Percentiles rank a stretch among this genome's conserved stretches.
Evolutionary conservation across 2,888 invertebrate genomes (phyloP).

Genomic region (Laspeyria flexula): DNA sequence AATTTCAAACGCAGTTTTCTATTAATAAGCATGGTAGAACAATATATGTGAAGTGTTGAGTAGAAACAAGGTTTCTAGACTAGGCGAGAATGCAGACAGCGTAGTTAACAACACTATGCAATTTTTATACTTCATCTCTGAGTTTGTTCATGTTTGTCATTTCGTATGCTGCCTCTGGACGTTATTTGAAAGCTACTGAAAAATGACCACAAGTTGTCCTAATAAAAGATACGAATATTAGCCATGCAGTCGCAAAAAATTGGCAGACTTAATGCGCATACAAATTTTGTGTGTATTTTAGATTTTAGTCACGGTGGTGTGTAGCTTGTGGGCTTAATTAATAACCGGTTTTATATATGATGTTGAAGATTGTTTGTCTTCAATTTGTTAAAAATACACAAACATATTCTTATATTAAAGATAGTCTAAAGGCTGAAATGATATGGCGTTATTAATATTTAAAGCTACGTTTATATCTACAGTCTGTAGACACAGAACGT

Average conservation of each 20-base stretch:
- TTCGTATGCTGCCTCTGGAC: constrained; percentile 5
- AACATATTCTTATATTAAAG: too few species aligned
- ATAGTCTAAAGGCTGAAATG: too few species aligned
- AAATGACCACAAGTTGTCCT: constrained; percentile 3
- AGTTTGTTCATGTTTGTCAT: constrained; percentile 7
- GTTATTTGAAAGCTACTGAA: constrained; percentile 11
- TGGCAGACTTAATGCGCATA: constrained; percentile 9
- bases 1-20: too few species aligned
- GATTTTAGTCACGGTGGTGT: constrained; percentile 32
- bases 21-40: too few species aligned
- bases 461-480: too few species aligned
- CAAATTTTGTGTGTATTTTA: constrained; percentile 31
- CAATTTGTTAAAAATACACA: too few species aligned
- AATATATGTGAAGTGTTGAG: too few species aligned
- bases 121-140: constrained; percentile 17
- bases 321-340: constrained; percentile 29
- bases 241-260: constrained; percentile 11
- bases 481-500: too few species aligned
- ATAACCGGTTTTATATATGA: constrained; percentile 26
- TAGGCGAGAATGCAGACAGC: background rate
- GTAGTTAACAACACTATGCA: background rate
- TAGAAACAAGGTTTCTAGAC: too few species aligned
- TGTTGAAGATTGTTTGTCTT: background rate
- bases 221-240: background rate
- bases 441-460: too few species aligned